Percentiles rank a stretch among this genome's conserved stretches.
These are phyloP conservation scores for Archilochus colubris DNA, from an alignment of 2,113 vertebrate species.

Conservation along the genomic window DNA sequence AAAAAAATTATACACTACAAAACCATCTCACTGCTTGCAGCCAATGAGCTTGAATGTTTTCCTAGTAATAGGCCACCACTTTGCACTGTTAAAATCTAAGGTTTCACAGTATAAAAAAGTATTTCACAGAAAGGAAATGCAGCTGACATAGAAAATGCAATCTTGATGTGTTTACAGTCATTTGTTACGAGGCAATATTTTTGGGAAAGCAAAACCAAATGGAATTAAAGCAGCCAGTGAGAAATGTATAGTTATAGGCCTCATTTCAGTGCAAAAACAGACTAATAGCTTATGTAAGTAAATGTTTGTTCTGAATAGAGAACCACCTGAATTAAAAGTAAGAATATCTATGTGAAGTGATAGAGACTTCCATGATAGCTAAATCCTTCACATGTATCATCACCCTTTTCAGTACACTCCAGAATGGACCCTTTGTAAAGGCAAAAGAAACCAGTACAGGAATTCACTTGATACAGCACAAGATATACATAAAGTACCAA, in stretches of 20 bases:
- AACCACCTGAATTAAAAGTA: slow-evolving; percentile 66
- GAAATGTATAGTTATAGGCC: slow-evolving; percentile 55
- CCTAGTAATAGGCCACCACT: slow-evolving; percentile 41
- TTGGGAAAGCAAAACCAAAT: slow-evolving; percentile 30
- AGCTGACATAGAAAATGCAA: slow-evolving; percentile 41
- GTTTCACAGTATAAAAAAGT: slow-evolving; percentile 66
- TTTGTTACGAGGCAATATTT: slow-evolving; percentile 38
- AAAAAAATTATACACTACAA: slow-evolving; percentile 48
- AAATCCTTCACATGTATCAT: not conserved
- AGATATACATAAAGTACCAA: slow-evolving; percentile 56
- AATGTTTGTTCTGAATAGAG: slow-evolving; percentile 55
- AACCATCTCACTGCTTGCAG: slow-evolving; percentile 57
- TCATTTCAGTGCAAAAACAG: slow-evolving; percentile 66
- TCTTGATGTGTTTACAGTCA: slow-evolving; percentile 34
- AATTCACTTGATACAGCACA: slow-evolving; percentile 55
- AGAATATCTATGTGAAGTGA: slow-evolving; percentile 55
- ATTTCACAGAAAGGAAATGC: slow-evolving; percentile 45
- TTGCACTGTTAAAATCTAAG: slow-evolving; percentile 58
- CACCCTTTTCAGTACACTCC: not conserved
- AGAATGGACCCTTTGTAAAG: slow-evolving; percentile 14
- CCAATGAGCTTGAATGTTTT: slow-evolving; percentile 45
- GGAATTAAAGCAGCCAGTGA: slow-evolving; percentile 56
- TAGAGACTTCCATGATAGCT: not conserved
- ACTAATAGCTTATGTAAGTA: slow-evolving; percentile 62
- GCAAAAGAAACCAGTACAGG: slow-evolving; percentile 49